These are phyloP conservation scores for Rhynchonycteris naso DNA, from an alignment of 2,797 vertebrate species.

Conservation along the genomic window DNA sequence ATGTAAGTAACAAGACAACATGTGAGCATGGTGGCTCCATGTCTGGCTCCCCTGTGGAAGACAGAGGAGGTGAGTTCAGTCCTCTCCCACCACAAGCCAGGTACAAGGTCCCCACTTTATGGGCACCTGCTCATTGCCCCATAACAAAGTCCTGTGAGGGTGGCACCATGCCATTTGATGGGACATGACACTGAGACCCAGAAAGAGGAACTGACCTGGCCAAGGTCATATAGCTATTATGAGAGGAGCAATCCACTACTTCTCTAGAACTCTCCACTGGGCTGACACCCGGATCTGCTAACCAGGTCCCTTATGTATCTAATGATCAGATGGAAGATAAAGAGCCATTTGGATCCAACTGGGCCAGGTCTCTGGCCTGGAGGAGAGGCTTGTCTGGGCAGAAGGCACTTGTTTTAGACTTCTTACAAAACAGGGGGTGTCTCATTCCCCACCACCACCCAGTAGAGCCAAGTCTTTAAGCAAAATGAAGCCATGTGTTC, in stretches of 20 bases:
- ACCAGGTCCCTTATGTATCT: not conserved
- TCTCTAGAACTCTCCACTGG: no score
- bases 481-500: accelerated
- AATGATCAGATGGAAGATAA: not conserved
- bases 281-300: not conserved
- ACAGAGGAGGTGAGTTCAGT: not conserved
- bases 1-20: no score
- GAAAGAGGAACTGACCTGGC: not conserved
- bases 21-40: no score
- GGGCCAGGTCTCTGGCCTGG: accelerated
- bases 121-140: accelerated
- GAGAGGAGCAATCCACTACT: accelerated
- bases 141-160: accelerated
- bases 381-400: not conserved
- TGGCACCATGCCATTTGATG: accelerated
- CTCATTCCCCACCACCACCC: not conserved
- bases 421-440: accelerated
- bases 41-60: not conserved
- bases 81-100: accelerated
- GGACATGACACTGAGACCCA: not conserved
- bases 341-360: no score
- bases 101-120: accelerated
- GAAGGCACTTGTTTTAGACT: accelerated
- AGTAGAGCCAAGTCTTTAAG: accelerated
- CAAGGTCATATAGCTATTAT: not conserved